These are phyloP conservation scores for Leptodirus hochenwartii DNA, from an alignment of 2,888 invertebrate species.

Conservation along the genomic window DNA sequence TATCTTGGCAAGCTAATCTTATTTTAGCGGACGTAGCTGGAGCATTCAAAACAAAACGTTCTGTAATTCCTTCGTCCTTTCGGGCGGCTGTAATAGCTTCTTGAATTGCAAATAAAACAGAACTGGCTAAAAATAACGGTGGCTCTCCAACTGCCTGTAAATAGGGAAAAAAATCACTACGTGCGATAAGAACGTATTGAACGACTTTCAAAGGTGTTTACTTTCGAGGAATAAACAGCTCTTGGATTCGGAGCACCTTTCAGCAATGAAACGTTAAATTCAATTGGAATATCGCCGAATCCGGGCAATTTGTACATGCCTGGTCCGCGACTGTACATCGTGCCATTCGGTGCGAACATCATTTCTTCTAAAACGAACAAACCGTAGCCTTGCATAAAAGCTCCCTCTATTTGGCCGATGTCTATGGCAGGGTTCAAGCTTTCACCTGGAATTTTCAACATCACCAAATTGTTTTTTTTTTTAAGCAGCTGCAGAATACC, in stretches of 20 bases:
- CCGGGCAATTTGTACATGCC: conserved; percentile 90
- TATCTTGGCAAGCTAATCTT: conserved; percentile 75
- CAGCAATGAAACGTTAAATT: conserved; percentile 82
- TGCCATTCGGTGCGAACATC: conserved; percentile 69
- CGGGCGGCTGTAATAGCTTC: conserved; percentile 71
- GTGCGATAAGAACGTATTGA: not conserved
- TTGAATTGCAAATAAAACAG: conserved; percentile 78
- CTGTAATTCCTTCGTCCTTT: conserved; percentile 40
- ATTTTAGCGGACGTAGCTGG: conserved; percentile 83
- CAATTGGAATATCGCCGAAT: conserved; percentile 76
- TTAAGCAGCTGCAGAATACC: conserved; percentile 22
- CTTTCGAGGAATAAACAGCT: conserved; percentile 91
- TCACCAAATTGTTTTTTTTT: not conserved
- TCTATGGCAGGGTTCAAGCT: conserved; percentile 94
- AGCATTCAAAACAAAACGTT: conserved; percentile 46
- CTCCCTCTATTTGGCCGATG: conserved; percentile 93
- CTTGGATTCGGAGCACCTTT: conserved; percentile 80
- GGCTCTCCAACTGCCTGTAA: conserved; percentile 88
- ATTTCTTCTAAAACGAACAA: conserved; percentile 81
- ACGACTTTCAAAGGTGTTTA: no score
- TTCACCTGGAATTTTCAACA: no score
- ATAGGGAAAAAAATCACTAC: not conserved
- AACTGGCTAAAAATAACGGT: conserved; percentile 76
- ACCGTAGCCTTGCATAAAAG: conserved; percentile 87
- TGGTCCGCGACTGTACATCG: conserved; percentile 69